These are phyloP conservation scores for Diaphora mendica DNA, from an alignment of 2,888 invertebrate species.

Conservation along the genomic window DNA sequence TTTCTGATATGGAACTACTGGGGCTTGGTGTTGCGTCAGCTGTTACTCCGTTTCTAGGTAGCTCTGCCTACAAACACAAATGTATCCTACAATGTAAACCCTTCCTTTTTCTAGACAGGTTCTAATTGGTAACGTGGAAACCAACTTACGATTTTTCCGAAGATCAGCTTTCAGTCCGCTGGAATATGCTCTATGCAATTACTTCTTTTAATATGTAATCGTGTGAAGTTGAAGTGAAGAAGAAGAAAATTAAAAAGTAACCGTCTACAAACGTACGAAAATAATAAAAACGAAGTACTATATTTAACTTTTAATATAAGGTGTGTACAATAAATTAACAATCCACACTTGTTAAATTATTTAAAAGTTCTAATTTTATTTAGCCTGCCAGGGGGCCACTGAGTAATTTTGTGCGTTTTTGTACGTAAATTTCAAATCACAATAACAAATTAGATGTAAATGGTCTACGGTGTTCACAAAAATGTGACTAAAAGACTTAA, in stretches of 20 bases:
- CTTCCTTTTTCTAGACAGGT: background rate
- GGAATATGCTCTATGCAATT: background rate
- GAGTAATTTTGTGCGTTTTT: background rate
- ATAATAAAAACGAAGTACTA: background rate
- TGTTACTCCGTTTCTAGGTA: constrained; percentile 86
- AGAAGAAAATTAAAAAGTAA: background rate
- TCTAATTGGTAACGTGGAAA: background rate
- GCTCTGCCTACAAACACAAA: constrained; percentile 75
- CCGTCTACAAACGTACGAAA: background rate
- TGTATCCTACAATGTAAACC: constrained; percentile 7
- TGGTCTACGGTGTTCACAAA: background rate
- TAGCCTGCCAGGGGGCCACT: background rate
- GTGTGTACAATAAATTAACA: background rate
- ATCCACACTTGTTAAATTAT: background rate
- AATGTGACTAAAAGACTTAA: background rate
- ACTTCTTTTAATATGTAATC: background rate
- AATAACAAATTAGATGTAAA: background rate
- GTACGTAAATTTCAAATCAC: background rate
- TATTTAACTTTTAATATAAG: background rate
- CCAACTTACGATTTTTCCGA: background rate
- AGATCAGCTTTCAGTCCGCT: background rate
- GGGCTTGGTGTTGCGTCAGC: constrained; percentile 94
- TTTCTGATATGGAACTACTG: constrained; percentile 95
- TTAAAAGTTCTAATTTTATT: background rate
- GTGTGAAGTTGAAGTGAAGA: background rate